A percentile compares a stretch with the other conserved stretches of the same genome.
These are phyloP conservation scores for pig (Sus scrofa) DNA, from an alignment of 2,113 vertebrate species.

Conservation along the genomic window T2T-Sscrofa CM000820.6:113004001-113004500, in stretches of 20 bases:
- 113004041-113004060: slow-evolving; percentile 24
- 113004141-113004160: slow-evolving; percentile 3
- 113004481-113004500: neutral
- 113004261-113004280: neutral
- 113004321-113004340: neutral
- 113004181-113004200: slow-evolving; percentile 4
- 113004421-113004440: neutral
- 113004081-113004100: neutral
- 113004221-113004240: neutral
- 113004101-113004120: neutral
- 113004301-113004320: neutral
- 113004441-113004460: neutral
- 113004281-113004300: neutral
- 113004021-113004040: neutral
- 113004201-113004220: slow-evolving; percentile 35
- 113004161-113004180: slow-evolving; percentile 59
- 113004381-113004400: too few species aligned
- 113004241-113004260: neutral
- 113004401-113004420: neutral
- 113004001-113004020: neutral
- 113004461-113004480: neutral
- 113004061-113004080: neutral
- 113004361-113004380: neutral
- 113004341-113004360: neutral
- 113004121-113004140: slow-evolving; percentile 30